A percentile compares a stretch with the other conserved stretches of the same genome.
Evolutionary conservation across 2,888 invertebrate genomes (phyloP).

Genomic region (Corbicula japonica): DNA sequence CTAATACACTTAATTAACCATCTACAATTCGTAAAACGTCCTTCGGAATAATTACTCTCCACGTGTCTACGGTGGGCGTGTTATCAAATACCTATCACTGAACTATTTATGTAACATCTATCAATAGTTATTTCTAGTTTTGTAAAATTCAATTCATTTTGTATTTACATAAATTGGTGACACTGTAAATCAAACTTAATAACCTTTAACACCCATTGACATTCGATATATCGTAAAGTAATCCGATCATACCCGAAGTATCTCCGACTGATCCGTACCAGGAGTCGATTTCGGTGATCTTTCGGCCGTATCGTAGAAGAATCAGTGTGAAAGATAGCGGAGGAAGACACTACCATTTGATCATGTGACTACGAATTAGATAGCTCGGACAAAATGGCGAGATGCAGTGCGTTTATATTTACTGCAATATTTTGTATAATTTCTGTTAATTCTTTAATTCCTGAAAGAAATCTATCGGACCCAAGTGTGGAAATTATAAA

Average conservation of each 20-base stretch:
- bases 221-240: conserved; percentile 26
- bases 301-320: conserved; percentile 49
- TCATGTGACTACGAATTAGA: conserved; percentile 30
- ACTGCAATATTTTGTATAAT: conserved; percentile 25
- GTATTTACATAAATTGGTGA: conserved; percentile 26
- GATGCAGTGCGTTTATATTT: conserved; percentile 24
- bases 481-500: conserved; percentile 41
- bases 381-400: conserved; percentile 53
- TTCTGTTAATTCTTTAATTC: conserved; percentile 20
- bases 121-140: background rate
- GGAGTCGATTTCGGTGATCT: conserved; percentile 42
- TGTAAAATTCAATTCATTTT: conserved; percentile 2
- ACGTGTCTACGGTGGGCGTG: background rate
- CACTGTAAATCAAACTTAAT: conserved; percentile 25
- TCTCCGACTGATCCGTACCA: conserved; percentile 49
- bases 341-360: conserved; percentile 23
- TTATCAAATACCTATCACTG: background rate
- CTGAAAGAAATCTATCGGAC: conserved; percentile 9
- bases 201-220: conserved; percentile 22
- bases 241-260: conserved; percentile 37
- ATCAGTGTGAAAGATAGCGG: conserved; percentile 43
- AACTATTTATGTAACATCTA: conserved; percentile 1
- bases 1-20: background rate
- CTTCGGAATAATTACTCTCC: background rate
- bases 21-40: background rate